Evolutionary conservation across 1,140 invertebrate species (phyloP), one percentile per base, ranked within the genome.

Genomic region (Drosophila triauraria): DNA sequence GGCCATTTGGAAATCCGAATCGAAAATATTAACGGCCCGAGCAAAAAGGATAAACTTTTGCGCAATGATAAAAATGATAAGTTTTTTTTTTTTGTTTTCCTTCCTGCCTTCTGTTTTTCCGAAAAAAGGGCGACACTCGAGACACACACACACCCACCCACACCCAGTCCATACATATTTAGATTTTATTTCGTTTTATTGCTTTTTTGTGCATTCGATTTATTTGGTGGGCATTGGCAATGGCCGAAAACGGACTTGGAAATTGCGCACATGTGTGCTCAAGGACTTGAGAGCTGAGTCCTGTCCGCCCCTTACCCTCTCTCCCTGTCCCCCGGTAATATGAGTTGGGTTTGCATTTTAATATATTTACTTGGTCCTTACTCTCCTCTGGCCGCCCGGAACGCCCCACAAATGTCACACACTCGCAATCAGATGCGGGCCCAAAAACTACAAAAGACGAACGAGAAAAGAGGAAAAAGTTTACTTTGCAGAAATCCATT

Each of bases 171-270:
- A 65, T 69, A 87, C 83, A 82, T 90, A 90, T 90, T 90, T 90
- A 90, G 85, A 90, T 90, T 90, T 90, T 90, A 90, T 90, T 90
- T 90, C 86, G 75, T 90, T 90, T 90, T 90, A 90, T 90, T 90
- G 85, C 85, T 85, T 90, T 90, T 90, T 85, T 90, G 85, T 90
- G 85, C 85, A 90, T 90, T 90, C 85, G 85, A 90, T 90, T 90
- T 90, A 90, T 90, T 90, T 70, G 85, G 53, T 75, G 83, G 81
- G 79, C 85, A 78, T 85, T 81, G 78, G 62, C 59, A 79, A 90
- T 90, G 85, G 78, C 60, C 85, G 74, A 82, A 83, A 90, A 85
- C 79, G 81, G 86, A 85, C 85, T 90, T 90, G 82, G 85, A 90
- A 90, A 90, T 90, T 90, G 85, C 85, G 85, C 86, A 88, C 85